Base-by-base conservation (phyloP, 2,888 invertebrate species). In the Orthosia cruda region DNA sequence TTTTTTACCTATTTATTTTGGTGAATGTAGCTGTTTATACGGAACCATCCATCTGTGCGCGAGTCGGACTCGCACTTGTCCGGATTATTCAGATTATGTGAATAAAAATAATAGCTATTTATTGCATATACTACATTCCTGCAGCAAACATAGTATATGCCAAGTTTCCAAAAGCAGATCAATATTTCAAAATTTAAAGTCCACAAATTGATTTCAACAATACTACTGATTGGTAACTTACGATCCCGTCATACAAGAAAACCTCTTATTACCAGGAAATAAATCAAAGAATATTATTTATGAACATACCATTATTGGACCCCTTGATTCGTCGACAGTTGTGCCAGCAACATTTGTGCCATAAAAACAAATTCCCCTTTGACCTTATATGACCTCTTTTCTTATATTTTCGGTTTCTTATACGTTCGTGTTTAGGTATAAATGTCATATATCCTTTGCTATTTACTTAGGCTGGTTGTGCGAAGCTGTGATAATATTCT, bases 311-410 rank as follows among this genome's bases (percentile, higher is more conserved):
- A 26, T 13, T 63, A 40, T 71, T 55, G 23, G 40, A 26, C 20
- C 26, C 55, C 32, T 65, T 58, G 57, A 68, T 66, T 63, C 55
- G n/a, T 54, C 74, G 65, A 74, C 57, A 67, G 76, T 63, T 82
- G 72, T 70, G 73, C 61, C 49, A 71, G 40, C 71, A 74, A 72
- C 80, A 77, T 84, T 82, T 64, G 72, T 70, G 63, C 64, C 83
- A 87, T 81, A 91, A 91, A 92, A 93, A 92, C 91, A 90, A 91
- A 92, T 92, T 85, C 80, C 84, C 74, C 83, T 83, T 82, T 83
- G 88, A 80, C 74, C 80, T 85, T 85, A 78, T 59, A 47, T 54
- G 69, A 77, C 74, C 76, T 71, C 62, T 32, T 69, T 61, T 69
- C 63, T 64, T 49, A 55, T 61, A 77, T 57, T 69, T 73, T 77